Conservation (phyloP, 1,140 invertebrate genomes). For the Lucilia cuprina region DNA sequence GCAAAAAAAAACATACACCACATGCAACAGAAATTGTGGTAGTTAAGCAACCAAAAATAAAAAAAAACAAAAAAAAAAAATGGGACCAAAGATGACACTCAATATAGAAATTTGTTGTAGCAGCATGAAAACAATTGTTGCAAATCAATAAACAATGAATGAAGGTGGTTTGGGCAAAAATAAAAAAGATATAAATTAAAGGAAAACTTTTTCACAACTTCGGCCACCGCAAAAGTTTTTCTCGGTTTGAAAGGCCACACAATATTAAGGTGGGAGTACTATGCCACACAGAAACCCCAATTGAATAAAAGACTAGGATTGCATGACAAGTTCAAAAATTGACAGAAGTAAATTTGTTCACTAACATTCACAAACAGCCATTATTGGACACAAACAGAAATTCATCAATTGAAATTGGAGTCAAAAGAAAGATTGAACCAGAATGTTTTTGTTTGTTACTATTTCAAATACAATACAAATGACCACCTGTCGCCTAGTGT, state of each 20-base stretch:
- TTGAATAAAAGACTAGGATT: background rate
- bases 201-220: background rate
- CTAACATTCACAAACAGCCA: background rate
- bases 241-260: background rate
- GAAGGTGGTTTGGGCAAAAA: background rate
- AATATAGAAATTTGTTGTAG: background rate
- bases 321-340: background rate
- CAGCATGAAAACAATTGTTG: background rate
- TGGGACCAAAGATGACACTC: background rate
- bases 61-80: background rate
- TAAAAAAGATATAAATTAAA: background rate
- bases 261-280: background rate
- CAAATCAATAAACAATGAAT: conserved; percentile 18
- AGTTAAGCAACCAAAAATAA: background rate
- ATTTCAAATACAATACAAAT: conserved; percentile 13
- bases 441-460: background rate
- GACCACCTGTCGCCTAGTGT: conserved; percentile 30
- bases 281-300: no score
- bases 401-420: conserved; percentile 2
- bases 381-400: background rate
- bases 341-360: background rate
- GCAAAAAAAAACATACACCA: background rate
- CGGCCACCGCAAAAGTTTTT: background rate
- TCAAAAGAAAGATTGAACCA: background rate
- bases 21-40: conserved; percentile 7